Conservation (phyloP, 2,797 vertebrate species). For the Percopsis omiscomaycus region DNA sequence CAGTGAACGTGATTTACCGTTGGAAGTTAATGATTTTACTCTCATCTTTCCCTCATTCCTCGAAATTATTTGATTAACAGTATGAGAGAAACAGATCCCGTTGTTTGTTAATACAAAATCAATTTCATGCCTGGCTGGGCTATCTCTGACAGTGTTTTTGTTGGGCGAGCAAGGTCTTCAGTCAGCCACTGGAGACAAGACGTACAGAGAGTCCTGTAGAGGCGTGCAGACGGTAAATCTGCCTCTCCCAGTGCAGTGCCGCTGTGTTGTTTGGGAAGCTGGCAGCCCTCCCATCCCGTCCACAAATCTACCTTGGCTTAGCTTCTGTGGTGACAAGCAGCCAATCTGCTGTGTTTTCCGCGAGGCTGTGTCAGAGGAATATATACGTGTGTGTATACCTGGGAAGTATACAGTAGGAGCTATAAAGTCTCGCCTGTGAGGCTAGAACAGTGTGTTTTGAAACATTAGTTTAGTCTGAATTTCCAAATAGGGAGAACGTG, state of each 20-base stretch:
- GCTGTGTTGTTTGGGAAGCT: conserved; percentile 38
- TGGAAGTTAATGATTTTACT: conserved; percentile 92
- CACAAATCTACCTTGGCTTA: conserved; percentile 59
- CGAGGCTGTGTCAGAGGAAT: conserved; percentile 60
- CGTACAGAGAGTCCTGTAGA: conserved; percentile 48
- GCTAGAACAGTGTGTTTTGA: conserved; percentile 63
- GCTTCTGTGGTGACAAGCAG: conserved; percentile 59
- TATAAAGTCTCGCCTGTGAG: conserved; percentile 51
- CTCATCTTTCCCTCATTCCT: conserved; percentile 89
- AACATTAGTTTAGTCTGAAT: conserved; percentile 43
- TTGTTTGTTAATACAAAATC: conserved; percentile 99
- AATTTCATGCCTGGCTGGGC: conserved; percentile 95
- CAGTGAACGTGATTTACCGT: conserved; percentile 89
- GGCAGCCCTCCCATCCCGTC: conserved; percentile 54
- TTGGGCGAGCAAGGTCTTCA: conserved; percentile 67
- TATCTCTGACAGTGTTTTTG: conserved; percentile 81
- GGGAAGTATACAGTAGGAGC: conserved; percentile 49
- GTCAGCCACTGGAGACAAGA: conserved; percentile 67
- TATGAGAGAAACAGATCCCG: conserved; percentile 85
- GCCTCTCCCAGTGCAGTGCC: conserved; percentile 42
- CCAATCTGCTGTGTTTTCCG: conserved; percentile 42
- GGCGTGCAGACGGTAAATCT: conserved; percentile 57
- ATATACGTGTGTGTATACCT: conserved; percentile 56
- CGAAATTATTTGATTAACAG: conserved; percentile 96
- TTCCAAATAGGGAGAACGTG: conserved; percentile 39